A percentile compares a stretch with the other conserved stretches of the same genome.
phyloP scores from a whole-genome alignment of 2,797 vertebrate species.

The Anniella stebbinsi region DNA sequence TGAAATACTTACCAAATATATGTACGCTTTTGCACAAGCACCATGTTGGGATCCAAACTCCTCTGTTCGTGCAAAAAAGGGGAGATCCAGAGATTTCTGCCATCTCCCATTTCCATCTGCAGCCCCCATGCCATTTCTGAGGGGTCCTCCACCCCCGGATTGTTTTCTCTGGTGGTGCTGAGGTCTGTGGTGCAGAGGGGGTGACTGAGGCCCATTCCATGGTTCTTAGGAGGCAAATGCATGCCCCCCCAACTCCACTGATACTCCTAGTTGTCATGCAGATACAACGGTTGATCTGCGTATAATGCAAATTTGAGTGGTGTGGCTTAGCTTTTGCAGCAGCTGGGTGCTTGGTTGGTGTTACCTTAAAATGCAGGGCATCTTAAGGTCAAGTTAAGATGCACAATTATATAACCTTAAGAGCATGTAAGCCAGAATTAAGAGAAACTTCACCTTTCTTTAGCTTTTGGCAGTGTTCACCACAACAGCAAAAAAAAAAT shows the following conservation, averaged over 20 bases:
- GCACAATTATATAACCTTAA: background rate
- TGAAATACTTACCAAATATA: background rate
- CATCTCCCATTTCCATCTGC: background rate
- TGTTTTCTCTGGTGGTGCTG: background rate
- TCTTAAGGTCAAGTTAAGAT: background rate
- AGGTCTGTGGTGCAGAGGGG: background rate
- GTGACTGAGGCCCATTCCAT: background rate
- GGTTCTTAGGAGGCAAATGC: background rate
- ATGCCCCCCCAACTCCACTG: background rate
- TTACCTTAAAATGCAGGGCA: background rate
- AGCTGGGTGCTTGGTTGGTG: background rate
- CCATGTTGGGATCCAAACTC: background rate
- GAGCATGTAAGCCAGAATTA: background rate
- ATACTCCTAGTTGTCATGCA: background rate
- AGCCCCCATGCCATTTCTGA: background rate
- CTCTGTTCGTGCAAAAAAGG: background rate
- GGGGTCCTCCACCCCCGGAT: no score
- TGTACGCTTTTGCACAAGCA: background rate
- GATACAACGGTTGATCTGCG: background rate
- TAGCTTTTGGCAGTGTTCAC: slow-evolving; percentile 4
- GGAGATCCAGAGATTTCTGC: background rate
- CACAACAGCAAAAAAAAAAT: background rate
- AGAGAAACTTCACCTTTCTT: background rate
- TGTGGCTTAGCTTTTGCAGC: background rate
- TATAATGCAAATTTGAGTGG: background rate